Base-by-base conservation (phyloP, 1,140 invertebrate species). In the Neodiprion fabricii region DNA sequence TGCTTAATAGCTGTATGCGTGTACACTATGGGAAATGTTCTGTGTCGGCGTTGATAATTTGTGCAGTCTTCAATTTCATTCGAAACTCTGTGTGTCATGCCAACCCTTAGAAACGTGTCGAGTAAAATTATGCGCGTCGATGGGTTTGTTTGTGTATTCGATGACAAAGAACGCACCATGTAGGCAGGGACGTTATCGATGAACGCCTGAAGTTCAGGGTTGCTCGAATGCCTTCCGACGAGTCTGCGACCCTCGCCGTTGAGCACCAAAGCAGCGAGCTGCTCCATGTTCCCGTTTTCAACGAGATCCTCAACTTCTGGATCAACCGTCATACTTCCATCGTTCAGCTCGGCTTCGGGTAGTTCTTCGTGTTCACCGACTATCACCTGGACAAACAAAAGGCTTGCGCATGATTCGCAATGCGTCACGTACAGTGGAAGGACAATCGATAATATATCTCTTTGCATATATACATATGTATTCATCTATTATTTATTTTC, bases 171-270 rank as follows among this genome's bases (percentile, higher is more conserved):
- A 21, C 65, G 21, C 65, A 96, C 96, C 94, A 98, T 96, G 82
- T 97, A 97, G 28, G 92, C 91, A 8, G 96, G 96, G 67, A 98
- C 94, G 82, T 97, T 96, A 81, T 96, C 93, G 67, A 98, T 90
- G 88, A 98, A 98, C 7, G 94, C 92, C 86, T 98, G 95, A 14
- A 97, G 91, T 87, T 98, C 96, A 1, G 92, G 88, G 85, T 97
- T 94, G 65, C 89, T 88, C 47, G 95, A 95, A 68, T 90, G 91
- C 77, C 92, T 89, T 1, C 93, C 93, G 40, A 96, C 87, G 53
- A 98, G 87, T 81, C 93, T 91, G 74, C 93, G 91, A 0, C 96
- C 96, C 80, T 96, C 93, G 3, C 96, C 96, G 75, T 95, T 95
- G 9, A 98, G 88, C 1, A 98, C 96, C 78, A 96, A 87, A 72